Evolutionary conservation across 2,797 vertebrate genomes (phyloP), one percentile per base, ranked within the genome.

Genomic region (Poeciliopsis infans): DNA sequence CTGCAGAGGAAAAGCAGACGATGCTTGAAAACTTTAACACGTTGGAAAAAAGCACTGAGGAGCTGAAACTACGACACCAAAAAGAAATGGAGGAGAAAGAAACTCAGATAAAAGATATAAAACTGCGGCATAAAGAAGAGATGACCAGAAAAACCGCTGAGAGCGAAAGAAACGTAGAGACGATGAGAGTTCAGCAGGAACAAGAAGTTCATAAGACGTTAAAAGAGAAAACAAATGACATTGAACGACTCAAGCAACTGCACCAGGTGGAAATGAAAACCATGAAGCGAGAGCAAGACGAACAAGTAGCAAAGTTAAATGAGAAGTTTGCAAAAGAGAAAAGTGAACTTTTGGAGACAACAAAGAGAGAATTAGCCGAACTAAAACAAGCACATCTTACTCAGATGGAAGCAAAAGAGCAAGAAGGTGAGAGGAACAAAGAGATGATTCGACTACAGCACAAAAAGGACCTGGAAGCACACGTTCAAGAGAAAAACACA

Each of bases 391-490:
- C 2, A 3, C 43, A 51, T 18, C 0, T 7, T 0, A 0, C 13
- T 1, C 78, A 86, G 74, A 81, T 85, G 15, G 70, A 86, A 46
- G 82, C n/a, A 33, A 79, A 71, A 12, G 25, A 23, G 0, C 25
- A n/a, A 5, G 77, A 91, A 74, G 71, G 74, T 23, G 81, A 91
- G 61, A 89, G 83, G 71, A 89, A 92, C 59, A 89, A 78, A 28
- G 77, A 90, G 66, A 74, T 0, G 0, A 79, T 87, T 77, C 0
- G 47, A 15, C 7, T 74, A 5, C 80, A 69, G 5, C 69, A 89
- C 66, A 76, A 81, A 78, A 75, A 68, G 64, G 76, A 90, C 5
- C 25, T 86, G 20, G 33, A 25, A 4, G 1, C 76, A 51, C 86
- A 49, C 13, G 59, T 78, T 31, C 55, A 64, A 2, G 84, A 84